Evolutionary conservation across 2,113 vertebrate genomes (phyloP).

Genomic region (Tautogolabrus adspersus): DNA sequence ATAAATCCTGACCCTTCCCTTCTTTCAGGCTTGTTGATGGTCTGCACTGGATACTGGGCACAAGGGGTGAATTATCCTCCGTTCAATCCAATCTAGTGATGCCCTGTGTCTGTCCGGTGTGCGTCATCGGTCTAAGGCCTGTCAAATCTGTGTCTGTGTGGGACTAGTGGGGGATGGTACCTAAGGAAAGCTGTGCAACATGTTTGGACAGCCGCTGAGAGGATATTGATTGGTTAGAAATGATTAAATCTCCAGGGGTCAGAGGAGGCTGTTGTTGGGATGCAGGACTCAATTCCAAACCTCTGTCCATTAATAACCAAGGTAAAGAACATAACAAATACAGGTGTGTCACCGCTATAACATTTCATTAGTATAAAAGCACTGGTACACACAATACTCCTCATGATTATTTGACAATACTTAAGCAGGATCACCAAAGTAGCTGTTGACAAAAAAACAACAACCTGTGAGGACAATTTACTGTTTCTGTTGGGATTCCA

Average conservation of each 20-base stretch:
- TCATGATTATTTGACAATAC: no score
- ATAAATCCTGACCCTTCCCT: background rate
- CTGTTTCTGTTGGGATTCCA: no score
- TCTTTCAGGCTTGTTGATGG: background rate
- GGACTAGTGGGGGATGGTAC: conserved; percentile 35
- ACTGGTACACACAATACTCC: no score
- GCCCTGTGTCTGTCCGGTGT: conserved; percentile 18
- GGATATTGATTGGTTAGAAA: conserved; percentile 69
- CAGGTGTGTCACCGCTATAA: background rate
- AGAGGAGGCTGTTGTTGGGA: conserved; percentile 42
- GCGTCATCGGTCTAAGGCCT: conserved; percentile 5
- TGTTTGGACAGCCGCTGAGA: conserved; percentile 56
- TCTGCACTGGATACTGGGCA: background rate
- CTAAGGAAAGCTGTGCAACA: conserved; percentile 46
- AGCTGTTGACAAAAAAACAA: no score
- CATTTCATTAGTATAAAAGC: no score
- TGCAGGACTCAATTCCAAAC: conserved; percentile 29
- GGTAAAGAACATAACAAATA: conserved; percentile 25
- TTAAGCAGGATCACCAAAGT: no score
- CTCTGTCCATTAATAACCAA: conserved; percentile 30
- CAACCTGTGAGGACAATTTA: no score
- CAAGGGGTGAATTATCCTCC: conserved; percentile 17
- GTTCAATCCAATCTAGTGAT: background rate
- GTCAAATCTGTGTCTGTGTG: conserved; percentile 23
- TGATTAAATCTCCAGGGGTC: conserved; percentile 56